These are phyloP conservation scores for Epinotia brunnichana DNA, from an alignment of 2,888 invertebrate genomes.

Conservation along the genomic window DNA sequence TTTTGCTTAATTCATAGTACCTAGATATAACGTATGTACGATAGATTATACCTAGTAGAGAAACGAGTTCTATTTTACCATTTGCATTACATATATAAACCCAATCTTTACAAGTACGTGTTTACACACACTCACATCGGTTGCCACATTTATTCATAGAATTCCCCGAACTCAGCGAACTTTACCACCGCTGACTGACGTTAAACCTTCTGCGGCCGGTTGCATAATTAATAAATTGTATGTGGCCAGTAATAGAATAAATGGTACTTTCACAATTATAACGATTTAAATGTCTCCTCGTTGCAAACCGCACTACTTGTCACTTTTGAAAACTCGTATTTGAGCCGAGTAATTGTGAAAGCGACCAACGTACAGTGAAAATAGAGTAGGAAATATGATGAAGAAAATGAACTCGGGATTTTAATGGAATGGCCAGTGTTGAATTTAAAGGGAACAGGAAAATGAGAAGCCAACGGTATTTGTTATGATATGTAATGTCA, in stretches of 20 bases:
- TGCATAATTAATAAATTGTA: constrained; percentile 38
- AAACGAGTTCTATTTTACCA: not conserved
- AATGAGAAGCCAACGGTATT: not conserved
- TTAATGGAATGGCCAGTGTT: not conserved
- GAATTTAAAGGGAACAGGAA: not conserved
- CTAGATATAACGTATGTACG: not conserved
- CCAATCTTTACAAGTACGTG: not conserved
- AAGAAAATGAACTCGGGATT: not conserved
- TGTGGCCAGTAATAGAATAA: constrained; percentile 36
- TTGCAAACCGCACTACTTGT: constrained; percentile 42
- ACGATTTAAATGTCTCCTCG: constrained; percentile 48
- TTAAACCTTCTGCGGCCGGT: constrained; percentile 29
- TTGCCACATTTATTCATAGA: constrained; percentile 13
- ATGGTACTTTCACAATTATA: constrained; percentile 44
- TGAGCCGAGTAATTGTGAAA: not conserved
- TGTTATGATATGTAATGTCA: not conserved
- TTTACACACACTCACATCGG: not conserved
- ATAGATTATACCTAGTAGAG: no score
- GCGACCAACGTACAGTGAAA: not conserved
- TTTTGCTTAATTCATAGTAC: not conserved
- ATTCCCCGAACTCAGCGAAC: constrained; percentile 15
- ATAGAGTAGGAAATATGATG: not conserved
- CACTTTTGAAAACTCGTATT: constrained; percentile 1
- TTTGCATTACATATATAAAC: constrained; percentile 2
- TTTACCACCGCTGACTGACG: constrained; percentile 26